Percentiles rank a stretch among this genome's conserved stretches.
Evolutionary conservation across 2,113 vertebrate species (phyloP).

Genomic region (Strix aluco): DNA sequence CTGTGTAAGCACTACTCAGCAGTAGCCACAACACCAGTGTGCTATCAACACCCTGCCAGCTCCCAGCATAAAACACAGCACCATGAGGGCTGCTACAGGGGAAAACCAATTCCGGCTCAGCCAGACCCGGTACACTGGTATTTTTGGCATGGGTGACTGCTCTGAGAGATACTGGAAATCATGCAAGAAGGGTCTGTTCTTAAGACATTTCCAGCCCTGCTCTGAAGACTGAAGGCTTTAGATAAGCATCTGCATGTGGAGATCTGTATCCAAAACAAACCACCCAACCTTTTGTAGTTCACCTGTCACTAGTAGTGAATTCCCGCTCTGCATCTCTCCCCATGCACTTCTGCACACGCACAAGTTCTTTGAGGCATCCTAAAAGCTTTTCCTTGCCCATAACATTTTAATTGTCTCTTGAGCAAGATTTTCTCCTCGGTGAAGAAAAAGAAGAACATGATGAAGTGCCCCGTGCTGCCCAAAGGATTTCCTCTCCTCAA

Average conservation of each 20-base stretch:
- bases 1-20: no score
- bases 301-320: neutral
- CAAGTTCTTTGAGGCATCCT: neutral
- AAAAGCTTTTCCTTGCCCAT: neutral
- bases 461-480: neutral
- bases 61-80: no score
- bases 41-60: no score
- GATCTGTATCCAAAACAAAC: conserved; percentile 37
- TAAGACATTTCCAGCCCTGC: neutral
- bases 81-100: no score
- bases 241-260: conserved; percentile 1
- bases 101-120: no score
- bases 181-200: neutral
- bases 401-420: neutral
- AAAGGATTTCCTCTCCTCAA: neutral
- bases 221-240: conserved; percentile 13
- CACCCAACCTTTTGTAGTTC: neutral
- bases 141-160: neutral
- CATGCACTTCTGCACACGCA: neutral
- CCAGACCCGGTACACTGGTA: neutral
- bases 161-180: conserved; percentile 29
- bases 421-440: neutral
- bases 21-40: no score
- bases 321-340: neutral
- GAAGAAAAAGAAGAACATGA: neutral